phyloP scores from a whole-genome alignment of 2,113 vertebrate species.

The Rostratula benghalensis region DNA sequence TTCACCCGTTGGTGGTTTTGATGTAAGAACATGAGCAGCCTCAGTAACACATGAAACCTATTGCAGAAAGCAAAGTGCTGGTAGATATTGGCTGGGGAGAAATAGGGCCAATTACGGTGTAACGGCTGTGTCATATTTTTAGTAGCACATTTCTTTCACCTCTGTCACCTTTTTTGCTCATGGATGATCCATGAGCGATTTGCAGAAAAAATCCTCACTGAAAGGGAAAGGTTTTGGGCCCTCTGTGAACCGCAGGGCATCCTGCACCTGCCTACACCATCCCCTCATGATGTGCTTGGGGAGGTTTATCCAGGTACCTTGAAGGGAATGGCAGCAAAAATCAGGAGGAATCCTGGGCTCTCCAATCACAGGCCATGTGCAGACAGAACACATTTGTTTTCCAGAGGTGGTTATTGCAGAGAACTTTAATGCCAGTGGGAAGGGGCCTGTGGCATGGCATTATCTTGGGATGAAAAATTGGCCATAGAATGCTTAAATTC shows the following conservation, averaged over 20 bases:
- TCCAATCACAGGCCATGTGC: too few relatives aligned
- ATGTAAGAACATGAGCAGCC: constrained; percentile 48
- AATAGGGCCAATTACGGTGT: not conserved
- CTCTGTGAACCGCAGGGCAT: accelerated
- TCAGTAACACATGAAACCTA: accelerated
- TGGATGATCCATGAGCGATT: not conserved
- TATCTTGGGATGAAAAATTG: not conserved
- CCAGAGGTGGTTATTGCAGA: not conserved
- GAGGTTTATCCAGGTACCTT: not conserved
- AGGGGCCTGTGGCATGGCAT: not conserved
- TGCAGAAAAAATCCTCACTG: not conserved
- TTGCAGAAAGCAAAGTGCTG: not conserved
- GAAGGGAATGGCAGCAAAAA: accelerated
- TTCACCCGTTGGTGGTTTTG: constrained; percentile 62
- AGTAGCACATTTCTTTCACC: not conserved
- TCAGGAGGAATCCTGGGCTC: not conserved
- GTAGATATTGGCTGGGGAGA: not conserved
- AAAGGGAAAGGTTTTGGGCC: not conserved
- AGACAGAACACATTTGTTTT: not conserved
- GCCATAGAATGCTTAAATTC: not conserved
- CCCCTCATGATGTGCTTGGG: accelerated
- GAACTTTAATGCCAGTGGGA: accelerated
- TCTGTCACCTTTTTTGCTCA: not conserved
- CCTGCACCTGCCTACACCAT: accelerated
- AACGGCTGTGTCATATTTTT: accelerated